These are phyloP conservation scores for Campodea augens DNA, from an alignment of 1,140 invertebrate genomes.

Conservation along the genomic window DNA sequence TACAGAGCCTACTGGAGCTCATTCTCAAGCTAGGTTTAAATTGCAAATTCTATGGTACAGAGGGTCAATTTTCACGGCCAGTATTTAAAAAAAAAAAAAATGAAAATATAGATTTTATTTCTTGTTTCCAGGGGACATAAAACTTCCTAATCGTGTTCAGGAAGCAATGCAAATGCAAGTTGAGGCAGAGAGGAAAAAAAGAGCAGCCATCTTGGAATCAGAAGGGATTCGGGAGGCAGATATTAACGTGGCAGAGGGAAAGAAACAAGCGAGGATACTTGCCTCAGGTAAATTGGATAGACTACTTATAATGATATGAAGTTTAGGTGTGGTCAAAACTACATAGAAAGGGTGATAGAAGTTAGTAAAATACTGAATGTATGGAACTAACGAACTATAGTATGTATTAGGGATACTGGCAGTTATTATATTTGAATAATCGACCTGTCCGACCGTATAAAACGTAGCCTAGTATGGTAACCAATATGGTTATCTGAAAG, in stretches of 20 bases:
- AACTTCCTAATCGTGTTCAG: slow-evolving; percentile 75
- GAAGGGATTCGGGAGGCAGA: slow-evolving; percentile 87
- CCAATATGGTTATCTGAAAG: too few species aligned
- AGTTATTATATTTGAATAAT: too few species aligned
- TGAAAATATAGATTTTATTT: slow-evolving; percentile 3
- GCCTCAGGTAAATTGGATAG: slow-evolving; percentile 47
- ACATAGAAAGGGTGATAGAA: not conserved
- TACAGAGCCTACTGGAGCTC: not conserved
- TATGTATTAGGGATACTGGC: too few species aligned
- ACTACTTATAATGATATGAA: not conserved
- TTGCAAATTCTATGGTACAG: slow-evolving; percentile 1
- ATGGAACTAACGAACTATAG: too few species aligned
- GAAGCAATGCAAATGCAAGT: slow-evolving; percentile 99
- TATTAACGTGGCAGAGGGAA: slow-evolving; percentile 94
- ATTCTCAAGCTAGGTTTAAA: slow-evolving; percentile 4
- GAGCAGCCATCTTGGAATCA: slow-evolving; percentile 91
- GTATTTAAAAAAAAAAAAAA: slow-evolving; percentile 3
- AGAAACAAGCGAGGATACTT: slow-evolving; percentile 74
- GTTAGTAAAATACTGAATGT: too few species aligned
- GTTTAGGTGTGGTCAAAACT: too few species aligned
- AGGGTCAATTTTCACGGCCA: slow-evolving; percentile 3
- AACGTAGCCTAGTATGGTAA: too few species aligned
- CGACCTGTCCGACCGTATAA: too few species aligned
- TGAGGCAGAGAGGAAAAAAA: slow-evolving; percentile 89
- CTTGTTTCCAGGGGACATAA: slow-evolving; percentile 57